These are phyloP conservation scores for Charanyca ferruginea DNA, from an alignment of 2,888 invertebrate species.

Conservation along the genomic window DNA sequence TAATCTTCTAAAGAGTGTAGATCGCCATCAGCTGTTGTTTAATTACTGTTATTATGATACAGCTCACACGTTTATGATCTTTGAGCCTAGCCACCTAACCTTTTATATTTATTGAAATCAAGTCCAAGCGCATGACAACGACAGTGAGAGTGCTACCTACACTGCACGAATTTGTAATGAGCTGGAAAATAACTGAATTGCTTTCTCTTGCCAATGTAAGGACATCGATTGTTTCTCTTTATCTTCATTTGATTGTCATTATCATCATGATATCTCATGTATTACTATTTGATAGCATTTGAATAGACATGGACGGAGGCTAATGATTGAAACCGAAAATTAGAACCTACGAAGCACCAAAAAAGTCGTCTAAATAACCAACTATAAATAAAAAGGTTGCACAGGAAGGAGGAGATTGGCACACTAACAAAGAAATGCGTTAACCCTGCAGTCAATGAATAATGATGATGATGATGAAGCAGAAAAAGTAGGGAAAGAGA, in stretches of 20 bases:
- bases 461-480: too few relatives aligned
- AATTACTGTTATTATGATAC: not conserved
- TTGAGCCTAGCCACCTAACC: constrained; percentile 22
- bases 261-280: not conserved
- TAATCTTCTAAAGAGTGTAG: not conserved
- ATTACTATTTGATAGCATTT: too few relatives aligned
- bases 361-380: too few relatives aligned
- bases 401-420: too few relatives aligned
- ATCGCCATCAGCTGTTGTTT: not conserved
- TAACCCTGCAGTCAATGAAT: too few relatives aligned
- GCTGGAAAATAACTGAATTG: constrained; percentile 14
- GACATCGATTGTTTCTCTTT: constrained; percentile 6
- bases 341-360: too few relatives aligned
- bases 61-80: constrained; percentile 18
- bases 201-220: constrained; percentile 37
- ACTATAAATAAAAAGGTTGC: too few relatives aligned
- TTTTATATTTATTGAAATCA: constrained; percentile 39
- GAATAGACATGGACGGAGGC: too few relatives aligned
- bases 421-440: too few relatives aligned
- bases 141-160: constrained; percentile 38
- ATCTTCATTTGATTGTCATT: constrained; percentile 1
- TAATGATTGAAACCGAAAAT: too few relatives aligned
- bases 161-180: constrained; percentile 43
- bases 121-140: constrained; percentile 27
- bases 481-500: too few relatives aligned